A percentile compares a stretch with the other conserved stretches of the same genome.
Conservation (phyloP, 2,888 invertebrate species). For the Hypsopygia costalis region DNA sequence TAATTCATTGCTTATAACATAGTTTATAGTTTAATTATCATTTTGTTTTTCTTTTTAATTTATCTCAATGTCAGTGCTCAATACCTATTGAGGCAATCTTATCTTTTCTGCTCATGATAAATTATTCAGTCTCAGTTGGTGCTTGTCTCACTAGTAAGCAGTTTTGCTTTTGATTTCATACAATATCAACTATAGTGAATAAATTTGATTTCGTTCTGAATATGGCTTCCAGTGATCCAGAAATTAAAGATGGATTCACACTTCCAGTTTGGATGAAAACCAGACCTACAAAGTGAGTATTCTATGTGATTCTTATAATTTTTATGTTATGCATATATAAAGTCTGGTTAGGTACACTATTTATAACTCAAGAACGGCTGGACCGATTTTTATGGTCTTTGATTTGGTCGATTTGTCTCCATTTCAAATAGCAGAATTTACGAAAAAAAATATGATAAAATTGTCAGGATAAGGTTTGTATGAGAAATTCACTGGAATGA, state of each 20-base stretch:
- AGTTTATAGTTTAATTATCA: conserved; percentile 15
- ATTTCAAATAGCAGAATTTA: too few relatives aligned
- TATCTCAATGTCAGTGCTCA: conserved; percentile 32
- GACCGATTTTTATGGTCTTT: too few relatives aligned
- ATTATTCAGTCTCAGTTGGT: conserved; percentile 40
- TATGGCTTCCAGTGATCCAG: conserved; percentile 79
- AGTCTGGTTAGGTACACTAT: too few relatives aligned
- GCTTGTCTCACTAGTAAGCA: conserved; percentile 28
- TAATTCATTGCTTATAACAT: not conserved
- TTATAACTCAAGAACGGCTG: too few relatives aligned
- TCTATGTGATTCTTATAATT: too few relatives aligned
- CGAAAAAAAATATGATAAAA: too few relatives aligned
- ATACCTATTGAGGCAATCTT: conserved; percentile 56
- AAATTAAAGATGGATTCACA: conserved; percentile 82
- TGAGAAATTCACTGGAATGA: too few relatives aligned
- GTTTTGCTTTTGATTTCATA: conserved; percentile 12
- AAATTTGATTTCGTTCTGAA: conserved; percentile 19
- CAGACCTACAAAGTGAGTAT: conserved; percentile 78
- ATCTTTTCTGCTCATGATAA: conserved; percentile 76
- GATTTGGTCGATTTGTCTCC: too few relatives aligned
- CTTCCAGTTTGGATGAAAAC: conserved; percentile 89
- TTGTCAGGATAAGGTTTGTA: too few relatives aligned
- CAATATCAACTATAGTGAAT: conserved; percentile 9
- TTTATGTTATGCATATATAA: too few relatives aligned
- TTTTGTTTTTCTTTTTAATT: conserved; percentile 16